These are phyloP conservation scores for Petroica traversi DNA, from an alignment of 2,113 vertebrate genomes.

Conservation along the genomic window DNA sequence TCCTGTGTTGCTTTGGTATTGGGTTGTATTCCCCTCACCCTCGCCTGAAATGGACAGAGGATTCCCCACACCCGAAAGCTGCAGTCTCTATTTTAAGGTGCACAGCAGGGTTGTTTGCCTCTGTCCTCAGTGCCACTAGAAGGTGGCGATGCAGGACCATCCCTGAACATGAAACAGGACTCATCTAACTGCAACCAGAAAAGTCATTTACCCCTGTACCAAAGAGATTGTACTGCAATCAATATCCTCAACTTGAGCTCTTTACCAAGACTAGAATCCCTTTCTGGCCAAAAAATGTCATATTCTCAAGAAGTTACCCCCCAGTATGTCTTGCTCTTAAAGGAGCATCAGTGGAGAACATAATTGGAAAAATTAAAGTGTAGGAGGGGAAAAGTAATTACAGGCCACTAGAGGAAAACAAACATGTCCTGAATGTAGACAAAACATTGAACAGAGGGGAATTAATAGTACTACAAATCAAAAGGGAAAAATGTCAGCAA, in stretches of 20 bases:
- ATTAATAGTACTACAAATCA: conserved; percentile 37
- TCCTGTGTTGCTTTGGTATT: neutral
- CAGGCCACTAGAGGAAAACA: conserved; percentile 17
- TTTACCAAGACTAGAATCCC: neutral
- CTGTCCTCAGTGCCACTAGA: rapidly evolving
- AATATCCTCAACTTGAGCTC: neutral
- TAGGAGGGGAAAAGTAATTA: neutral
- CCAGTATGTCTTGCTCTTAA: neutral
- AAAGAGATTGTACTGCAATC: neutral
- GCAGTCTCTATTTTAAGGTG: neutral
- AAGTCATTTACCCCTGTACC: neutral
- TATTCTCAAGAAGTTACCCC: neutral
- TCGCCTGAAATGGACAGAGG: neutral
- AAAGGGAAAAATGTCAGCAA: conserved; percentile 3
- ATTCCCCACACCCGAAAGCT: neutral
- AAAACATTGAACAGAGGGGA: conserved; percentile 32
- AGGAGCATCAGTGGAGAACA: neutral
- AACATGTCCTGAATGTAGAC: conserved; percentile 35
- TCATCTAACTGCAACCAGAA: neutral
- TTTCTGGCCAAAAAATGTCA: neutral
- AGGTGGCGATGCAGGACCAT: neutral
- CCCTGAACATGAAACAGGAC: neutral
- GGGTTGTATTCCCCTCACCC: neutral
- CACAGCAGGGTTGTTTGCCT: neutral
- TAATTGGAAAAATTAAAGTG: conserved; percentile 28